These are phyloP conservation scores for Melieria picta DNA, from an alignment of 2,888 invertebrate species.

Conservation along the genomic window DNA sequence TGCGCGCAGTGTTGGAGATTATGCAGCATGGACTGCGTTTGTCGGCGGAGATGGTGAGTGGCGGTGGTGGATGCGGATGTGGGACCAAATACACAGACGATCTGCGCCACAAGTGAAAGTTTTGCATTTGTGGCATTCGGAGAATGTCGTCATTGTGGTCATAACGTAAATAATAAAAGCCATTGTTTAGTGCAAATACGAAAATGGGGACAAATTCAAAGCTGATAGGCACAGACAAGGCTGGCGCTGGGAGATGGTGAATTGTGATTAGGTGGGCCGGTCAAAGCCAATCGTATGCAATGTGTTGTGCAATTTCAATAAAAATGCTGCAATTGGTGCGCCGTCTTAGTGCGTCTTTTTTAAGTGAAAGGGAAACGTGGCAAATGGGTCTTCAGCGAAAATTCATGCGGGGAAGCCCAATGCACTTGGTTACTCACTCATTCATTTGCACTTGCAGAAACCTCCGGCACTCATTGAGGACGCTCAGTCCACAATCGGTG, in stretches of 20 bases:
- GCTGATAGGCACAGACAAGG: too few relatives aligned
- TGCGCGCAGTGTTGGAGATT: conserved; percentile 43
- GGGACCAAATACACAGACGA: neutral
- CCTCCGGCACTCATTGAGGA: too few relatives aligned
- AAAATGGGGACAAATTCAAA: neutral
- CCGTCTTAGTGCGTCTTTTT: neutral
- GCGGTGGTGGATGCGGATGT: too few relatives aligned
- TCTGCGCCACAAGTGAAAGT: conserved; percentile 32
- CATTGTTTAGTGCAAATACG: neutral
- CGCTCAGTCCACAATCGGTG: conserved; percentile 8
- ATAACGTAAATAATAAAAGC: neutral
- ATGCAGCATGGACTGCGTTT: conserved; percentile 50
- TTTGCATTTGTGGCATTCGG: conserved; percentile 16
- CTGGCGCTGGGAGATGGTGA: too few relatives aligned
- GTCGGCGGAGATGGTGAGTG: conserved; percentile 35
- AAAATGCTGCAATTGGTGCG: neutral
- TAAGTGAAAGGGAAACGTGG: neutral
- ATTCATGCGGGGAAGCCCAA: neutral
- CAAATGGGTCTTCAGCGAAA: neutral
- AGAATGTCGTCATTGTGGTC: conserved; percentile 11
- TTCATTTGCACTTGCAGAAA: too few relatives aligned
- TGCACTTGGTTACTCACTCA: too few relatives aligned
- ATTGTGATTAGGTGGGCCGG: neutral
- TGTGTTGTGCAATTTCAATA: neutral
- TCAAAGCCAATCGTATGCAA: neutral